These are phyloP conservation scores for Pheosia gnoma DNA, from an alignment of 2,888 invertebrate species.

Conservation along the genomic window DNA sequence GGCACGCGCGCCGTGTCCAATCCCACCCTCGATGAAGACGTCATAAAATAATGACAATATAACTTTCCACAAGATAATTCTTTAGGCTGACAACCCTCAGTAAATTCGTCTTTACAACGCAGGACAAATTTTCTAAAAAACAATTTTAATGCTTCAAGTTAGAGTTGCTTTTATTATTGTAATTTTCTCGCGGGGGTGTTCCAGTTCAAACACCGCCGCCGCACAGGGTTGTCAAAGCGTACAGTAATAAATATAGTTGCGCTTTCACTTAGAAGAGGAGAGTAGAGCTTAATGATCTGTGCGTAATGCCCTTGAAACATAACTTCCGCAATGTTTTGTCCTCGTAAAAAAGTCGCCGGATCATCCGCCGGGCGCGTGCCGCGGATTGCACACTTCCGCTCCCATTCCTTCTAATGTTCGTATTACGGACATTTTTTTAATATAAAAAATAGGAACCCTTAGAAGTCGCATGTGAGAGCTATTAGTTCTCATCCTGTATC, in stretches of 20 bases:
- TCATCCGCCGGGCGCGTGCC: slow-evolving; percentile 48
- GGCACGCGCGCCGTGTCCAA: slow-evolving; percentile 48
- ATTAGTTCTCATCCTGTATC: slow-evolving; percentile 1
- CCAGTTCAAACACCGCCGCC: slow-evolving; percentile 26
- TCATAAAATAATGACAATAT: slow-evolving; percentile 78
- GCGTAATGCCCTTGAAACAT: slow-evolving; percentile 72
- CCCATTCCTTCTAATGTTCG: slow-evolving; percentile 40
- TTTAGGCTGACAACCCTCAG: slow-evolving; percentile 56
- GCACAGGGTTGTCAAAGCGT: slow-evolving; percentile 73
- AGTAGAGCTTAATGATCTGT: slow-evolving; percentile 77
- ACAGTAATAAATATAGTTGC: slow-evolving; percentile 72
- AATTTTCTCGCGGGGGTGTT: slow-evolving; percentile 30
- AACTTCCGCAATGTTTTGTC: slow-evolving; percentile 77
- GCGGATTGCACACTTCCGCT: slow-evolving; percentile 52
- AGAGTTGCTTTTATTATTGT: slow-evolving; percentile 19
- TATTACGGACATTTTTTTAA: slow-evolving; percentile 29
- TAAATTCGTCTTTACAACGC: slow-evolving; percentile 26
- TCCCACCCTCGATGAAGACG: slow-evolving; percentile 63
- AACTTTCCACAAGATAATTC: slow-evolving; percentile 62
- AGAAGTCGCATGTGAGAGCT: slow-evolving; percentile 1
- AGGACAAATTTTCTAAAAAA: slow-evolving; percentile 4
- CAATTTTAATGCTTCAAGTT: slow-evolving; percentile 6
- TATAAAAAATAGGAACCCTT: neutral
- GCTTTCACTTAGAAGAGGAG: slow-evolving; percentile 63
- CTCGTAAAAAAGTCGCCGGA: slow-evolving; percentile 69